Percentiles rank a stretch among this genome's conserved stretches.
These are phyloP conservation scores for Acanthosepion esculentum DNA, from an alignment of 2,888 invertebrate species.

Conservation along the genomic window DNA sequence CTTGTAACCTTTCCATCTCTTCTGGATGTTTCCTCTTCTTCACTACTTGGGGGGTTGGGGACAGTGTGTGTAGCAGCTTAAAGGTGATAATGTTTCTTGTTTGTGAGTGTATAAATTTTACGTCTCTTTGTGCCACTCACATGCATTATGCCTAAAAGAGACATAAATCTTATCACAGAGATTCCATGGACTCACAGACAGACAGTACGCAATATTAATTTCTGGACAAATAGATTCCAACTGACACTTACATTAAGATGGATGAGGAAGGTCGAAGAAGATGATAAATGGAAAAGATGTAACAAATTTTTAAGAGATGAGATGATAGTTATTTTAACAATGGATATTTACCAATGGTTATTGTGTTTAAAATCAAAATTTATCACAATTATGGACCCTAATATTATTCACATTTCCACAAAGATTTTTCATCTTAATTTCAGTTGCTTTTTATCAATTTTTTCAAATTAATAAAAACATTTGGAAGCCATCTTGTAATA, in stretches of 20 bases:
- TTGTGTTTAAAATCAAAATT: neutral
- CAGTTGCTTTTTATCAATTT: too few relatives aligned
- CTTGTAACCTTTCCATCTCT: neutral
- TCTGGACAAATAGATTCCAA: neutral
- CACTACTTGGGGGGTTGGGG: neutral
- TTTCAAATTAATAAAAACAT: too few relatives aligned
- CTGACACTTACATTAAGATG: neutral
- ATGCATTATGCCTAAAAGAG: neutral
- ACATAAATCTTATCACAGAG: slow-evolving; percentile 14
- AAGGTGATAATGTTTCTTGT: neutral
- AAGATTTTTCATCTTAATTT: too few relatives aligned
- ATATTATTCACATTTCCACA: too few relatives aligned
- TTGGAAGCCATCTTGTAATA: too few relatives aligned
- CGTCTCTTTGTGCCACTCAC: neutral
- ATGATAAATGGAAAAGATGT: neutral
- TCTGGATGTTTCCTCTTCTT: neutral
- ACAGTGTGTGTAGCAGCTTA: neutral
- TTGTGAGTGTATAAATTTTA: neutral
- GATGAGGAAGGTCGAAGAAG: neutral
- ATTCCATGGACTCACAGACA: neutral
- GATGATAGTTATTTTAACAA: neutral
- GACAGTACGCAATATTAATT: slow-evolving; percentile 8
- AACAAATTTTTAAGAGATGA: neutral
- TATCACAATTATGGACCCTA: too few relatives aligned
- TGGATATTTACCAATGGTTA: neutral